These are phyloP conservation scores for Lepidurus arcticus DNA, from an alignment of 1,140 invertebrate species.

Conservation along the genomic window DNA sequence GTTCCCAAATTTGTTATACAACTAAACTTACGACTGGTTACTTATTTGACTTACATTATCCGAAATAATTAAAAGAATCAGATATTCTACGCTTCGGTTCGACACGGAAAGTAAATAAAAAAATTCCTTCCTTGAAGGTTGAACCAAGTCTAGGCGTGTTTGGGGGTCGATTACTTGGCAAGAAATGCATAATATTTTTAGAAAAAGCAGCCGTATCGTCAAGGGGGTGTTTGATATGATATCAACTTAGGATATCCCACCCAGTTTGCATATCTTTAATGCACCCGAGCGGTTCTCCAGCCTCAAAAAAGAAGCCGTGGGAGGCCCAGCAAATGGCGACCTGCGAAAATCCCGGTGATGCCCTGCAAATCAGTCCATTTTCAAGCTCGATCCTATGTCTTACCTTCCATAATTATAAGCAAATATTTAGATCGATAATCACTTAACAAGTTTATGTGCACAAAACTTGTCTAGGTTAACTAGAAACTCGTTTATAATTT, in stretches of 20 bases:
- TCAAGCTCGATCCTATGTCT: not conserved
- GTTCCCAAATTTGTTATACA: no score
- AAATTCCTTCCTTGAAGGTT: no score
- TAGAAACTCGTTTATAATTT: not conserved
- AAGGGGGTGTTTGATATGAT: not conserved
- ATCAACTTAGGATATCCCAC: not conserved
- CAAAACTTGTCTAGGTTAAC: not conserved
- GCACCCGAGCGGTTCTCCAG: not conserved
- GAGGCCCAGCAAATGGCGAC: constrained; percentile 20
- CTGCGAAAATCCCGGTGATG: constrained; percentile 13
- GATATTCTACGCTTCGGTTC: no score
- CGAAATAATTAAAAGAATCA: no score
- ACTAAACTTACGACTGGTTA: no score
- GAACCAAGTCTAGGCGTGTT: not conserved
- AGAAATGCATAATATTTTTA: not conserved
- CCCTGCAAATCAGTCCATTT: not conserved
- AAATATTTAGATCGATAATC: not conserved
- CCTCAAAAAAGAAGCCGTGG: constrained; percentile 1
- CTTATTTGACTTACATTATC: no score
- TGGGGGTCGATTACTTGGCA: not conserved
- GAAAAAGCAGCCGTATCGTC: not conserved
- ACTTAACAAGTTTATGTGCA: not conserved
- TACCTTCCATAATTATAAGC: not conserved
- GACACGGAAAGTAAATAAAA: no score
- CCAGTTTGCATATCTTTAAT: not conserved